phyloP scores from a whole-genome alignment of 2,888 invertebrate genomes.

The Heteromurus nitidus region DNA sequence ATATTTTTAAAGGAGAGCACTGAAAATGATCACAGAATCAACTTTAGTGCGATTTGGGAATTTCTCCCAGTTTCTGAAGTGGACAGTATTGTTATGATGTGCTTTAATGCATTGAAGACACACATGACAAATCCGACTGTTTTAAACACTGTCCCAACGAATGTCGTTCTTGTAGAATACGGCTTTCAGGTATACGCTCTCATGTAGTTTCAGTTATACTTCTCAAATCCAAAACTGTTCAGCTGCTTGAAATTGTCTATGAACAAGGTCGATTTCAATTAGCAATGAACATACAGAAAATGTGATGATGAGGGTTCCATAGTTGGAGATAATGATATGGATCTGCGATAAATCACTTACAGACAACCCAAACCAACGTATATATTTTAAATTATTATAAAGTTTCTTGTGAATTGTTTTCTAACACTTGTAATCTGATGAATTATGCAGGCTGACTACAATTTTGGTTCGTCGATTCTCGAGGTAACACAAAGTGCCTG shows the following conservation, averaged over 20 bases:
- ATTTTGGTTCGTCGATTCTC: slow-evolving; percentile 78
- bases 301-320: slow-evolving; percentile 62
- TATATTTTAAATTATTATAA: too few relatives aligned
- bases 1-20: slow-evolving; percentile 77
- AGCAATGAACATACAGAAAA: slow-evolving; percentile 42
- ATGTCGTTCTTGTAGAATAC: slow-evolving; percentile 79
- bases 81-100: slow-evolving; percentile 76
- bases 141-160: slow-evolving; percentile 76
- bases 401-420: too few relatives aligned
- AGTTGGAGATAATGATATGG: slow-evolving; percentile 8
- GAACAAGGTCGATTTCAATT: not conserved
- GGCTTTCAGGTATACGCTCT: slow-evolving; percentile 81
- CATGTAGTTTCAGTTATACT: not conserved
- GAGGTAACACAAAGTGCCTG: slow-evolving; percentile 77
- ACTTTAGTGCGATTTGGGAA: slow-evolving; percentile 75
- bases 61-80: slow-evolving; percentile 76
- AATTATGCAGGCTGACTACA: slow-evolving; percentile 78
- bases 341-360: slow-evolving; percentile 70
- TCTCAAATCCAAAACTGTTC: not conserved
- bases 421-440: too few relatives aligned
- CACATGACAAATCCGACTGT: slow-evolving; percentile 72
- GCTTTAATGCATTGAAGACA: slow-evolving; percentile 77
- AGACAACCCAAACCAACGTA: too few relatives aligned
- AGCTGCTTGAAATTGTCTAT: not conserved
- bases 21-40: slow-evolving; percentile 63